Percentiles rank a stretch among this genome's conserved stretches.
These are phyloP conservation scores for Parasteatoda lunata DNA, from an alignment of 2,888 invertebrate species.

Conservation along the genomic window DNA sequence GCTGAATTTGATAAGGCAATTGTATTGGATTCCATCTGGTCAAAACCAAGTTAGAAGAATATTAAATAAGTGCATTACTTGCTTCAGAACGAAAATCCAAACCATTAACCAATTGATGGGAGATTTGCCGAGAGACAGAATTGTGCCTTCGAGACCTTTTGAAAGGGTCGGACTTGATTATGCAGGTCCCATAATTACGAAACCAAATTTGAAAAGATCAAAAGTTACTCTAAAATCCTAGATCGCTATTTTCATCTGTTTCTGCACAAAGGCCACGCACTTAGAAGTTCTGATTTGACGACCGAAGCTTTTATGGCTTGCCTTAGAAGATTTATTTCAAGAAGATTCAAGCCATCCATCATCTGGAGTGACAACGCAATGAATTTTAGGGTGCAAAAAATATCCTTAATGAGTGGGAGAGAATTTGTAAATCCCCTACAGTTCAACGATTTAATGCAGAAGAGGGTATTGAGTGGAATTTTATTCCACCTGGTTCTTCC, in stretches of 20 bases:
- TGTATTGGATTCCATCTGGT: constrained; percentile 72
- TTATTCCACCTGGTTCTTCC: constrained; percentile 2
- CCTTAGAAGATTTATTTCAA: constrained; percentile 26
- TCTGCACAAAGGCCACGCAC: constrained; percentile 71
- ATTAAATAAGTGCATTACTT: constrained; percentile 71
- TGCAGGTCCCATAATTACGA: constrained; percentile 72
- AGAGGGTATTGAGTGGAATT: constrained; percentile 22
- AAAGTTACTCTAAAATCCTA: constrained; percentile 71
- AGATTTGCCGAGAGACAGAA: constrained; percentile 72
- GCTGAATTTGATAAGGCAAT: constrained; percentile 62
- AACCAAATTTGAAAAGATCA: constrained; percentile 69
- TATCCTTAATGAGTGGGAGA: not conserved
- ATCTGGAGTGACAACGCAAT: constrained; percentile 66
- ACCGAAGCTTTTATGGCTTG: constrained; percentile 34
- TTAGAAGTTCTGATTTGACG: constrained; percentile 41
- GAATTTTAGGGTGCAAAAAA: constrained; percentile 67
- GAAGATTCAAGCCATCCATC: constrained; percentile 35
- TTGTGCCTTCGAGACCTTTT: constrained; percentile 72
- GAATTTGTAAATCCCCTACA: not conserved
- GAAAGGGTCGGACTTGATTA: constrained; percentile 72
- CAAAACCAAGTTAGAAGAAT: constrained; percentile 69
- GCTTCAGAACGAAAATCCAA: constrained; percentile 70
- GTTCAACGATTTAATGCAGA: not conserved
- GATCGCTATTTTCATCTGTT: constrained; percentile 72
- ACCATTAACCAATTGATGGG: constrained; percentile 72